Evolutionary conservation across 1,140 invertebrate species (phyloP), one percentile per base, ranked within the genome.

Genomic region (Holotrichia oblita): DNA sequence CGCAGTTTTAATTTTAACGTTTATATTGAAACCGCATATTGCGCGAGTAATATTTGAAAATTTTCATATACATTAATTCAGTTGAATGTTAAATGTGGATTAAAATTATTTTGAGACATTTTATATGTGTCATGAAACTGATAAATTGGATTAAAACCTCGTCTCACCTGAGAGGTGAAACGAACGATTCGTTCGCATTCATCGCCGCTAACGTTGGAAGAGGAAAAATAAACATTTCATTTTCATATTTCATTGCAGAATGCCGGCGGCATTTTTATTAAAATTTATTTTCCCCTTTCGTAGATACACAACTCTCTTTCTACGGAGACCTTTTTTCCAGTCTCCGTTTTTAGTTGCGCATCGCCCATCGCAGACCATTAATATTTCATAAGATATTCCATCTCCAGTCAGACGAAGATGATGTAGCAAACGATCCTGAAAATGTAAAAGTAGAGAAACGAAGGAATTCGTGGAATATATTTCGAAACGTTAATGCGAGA

Each of bases 181-280:
- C 6, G 14, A 55, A 55, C 27, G 27, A n/a, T 17, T n/a, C 17
- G 48, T 55, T 55, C 4, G 14, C 17, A 55, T 55, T 55, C 48
- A n/a, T 17, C n/a, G 17, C 14, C 48, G 17, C 6, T 17, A 14
- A 55, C 2, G 14, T 14, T 10, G 48, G 27, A 34, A 34, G 4
- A 55, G 12, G 17, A 17, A 20, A 17, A 55, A 55, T 55, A 55
- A 55, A 55, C 48, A 55, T 55, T 55, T 55, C 48, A 55, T 55
- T 55, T 55, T 55, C 48, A 55, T 55, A 55, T 55, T 55, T 55
- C 48, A 55, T 55, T 55, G 48, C n/a, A 55, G 48, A 6, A n/a
- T n/a, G 4, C 10, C 17, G 17, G 14, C 14, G 48, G 48, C 14
- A 55, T 55, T n/a, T 55, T 55, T 55, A 55, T 55, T 14, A 55